A percentile compares a stretch with the other conserved stretches of the same genome.
Conservation (phyloP, 2,888 invertebrate species). For the Miltochrista miniata region DNA sequence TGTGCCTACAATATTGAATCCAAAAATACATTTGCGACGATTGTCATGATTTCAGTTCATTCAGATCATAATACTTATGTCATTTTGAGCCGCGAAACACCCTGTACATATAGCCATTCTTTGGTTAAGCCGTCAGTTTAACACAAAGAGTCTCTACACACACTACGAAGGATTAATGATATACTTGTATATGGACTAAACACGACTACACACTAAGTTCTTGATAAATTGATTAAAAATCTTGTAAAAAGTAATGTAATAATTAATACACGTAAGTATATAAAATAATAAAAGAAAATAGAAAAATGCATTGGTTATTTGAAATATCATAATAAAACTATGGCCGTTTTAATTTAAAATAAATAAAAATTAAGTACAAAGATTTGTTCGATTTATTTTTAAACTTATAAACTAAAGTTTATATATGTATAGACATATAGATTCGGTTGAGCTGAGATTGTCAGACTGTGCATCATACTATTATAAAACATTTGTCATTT, state of each 20-base stretch:
- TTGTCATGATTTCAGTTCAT: conserved; percentile 28
- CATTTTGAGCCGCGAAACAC: conserved; percentile 30
- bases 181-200: too few species aligned
- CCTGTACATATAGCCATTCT: conserved; percentile 22
- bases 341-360: background rate
- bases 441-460: conserved; percentile 11
- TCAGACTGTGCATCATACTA: background rate
- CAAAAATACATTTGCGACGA: conserved; percentile 20
- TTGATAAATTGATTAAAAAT: background rate
- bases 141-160: too few species aligned
- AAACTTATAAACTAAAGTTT: conserved; percentile 23
- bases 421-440: too few species aligned
- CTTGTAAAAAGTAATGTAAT: background rate
- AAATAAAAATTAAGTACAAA: conserved; percentile 4
- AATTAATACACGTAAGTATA: background rate
- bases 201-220: conserved; percentile 1
- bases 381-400: conserved; percentile 20
- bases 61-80: conserved; percentile 24
- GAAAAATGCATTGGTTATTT: conserved; percentile 1
- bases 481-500: too few species aligned
- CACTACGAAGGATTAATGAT: background rate
- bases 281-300: background rate
- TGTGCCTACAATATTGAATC: conserved; percentile 6
- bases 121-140: background rate
- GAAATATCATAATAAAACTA: background rate